A percentile compares a stretch with the other conserved stretches of the same genome.
Evolutionary conservation across 2,888 invertebrate genomes (phyloP).

Genomic region (Bellardia bayeri): DNA sequence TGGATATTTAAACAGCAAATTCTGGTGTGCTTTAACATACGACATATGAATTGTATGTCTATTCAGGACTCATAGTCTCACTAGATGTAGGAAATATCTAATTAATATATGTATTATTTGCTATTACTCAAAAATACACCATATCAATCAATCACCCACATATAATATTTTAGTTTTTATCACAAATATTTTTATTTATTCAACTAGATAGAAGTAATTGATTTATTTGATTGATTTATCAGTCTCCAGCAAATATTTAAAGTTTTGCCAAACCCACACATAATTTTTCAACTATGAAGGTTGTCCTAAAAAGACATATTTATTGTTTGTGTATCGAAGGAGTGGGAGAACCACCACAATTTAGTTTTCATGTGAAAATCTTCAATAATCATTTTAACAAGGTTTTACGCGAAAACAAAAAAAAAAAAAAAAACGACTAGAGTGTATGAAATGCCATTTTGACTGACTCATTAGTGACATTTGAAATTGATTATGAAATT

Average conservation of each 20-base stretch:
- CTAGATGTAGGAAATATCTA: too few species aligned
- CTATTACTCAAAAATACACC: too few species aligned
- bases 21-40: too few species aligned
- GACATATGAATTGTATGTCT: too few species aligned
- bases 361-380: conserved; percentile 23
- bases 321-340: conserved; percentile 19
- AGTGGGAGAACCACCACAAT: neutral
- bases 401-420: conserved; percentile 6
- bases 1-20: too few species aligned
- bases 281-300: conserved; percentile 20
- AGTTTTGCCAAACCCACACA: neutral
- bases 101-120: too few species aligned
- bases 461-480: conserved; percentile 36
- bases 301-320: conserved; percentile 2
- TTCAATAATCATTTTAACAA: conserved; percentile 15
- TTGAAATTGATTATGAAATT: conserved; percentile 28
- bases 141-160: too few species aligned
- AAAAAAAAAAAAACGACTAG: neutral
- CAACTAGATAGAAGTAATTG: too few species aligned
- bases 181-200: too few species aligned
- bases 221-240: too few species aligned
- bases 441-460: conserved; percentile 12
- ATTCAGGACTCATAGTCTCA: too few species aligned
- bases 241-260: neutral
- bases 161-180: too few species aligned